Evolutionary conservation across 1,140 invertebrate species (phyloP), one percentile per base, ranked within the genome.

Genomic region (Tetramorium parvispinum): DNA sequence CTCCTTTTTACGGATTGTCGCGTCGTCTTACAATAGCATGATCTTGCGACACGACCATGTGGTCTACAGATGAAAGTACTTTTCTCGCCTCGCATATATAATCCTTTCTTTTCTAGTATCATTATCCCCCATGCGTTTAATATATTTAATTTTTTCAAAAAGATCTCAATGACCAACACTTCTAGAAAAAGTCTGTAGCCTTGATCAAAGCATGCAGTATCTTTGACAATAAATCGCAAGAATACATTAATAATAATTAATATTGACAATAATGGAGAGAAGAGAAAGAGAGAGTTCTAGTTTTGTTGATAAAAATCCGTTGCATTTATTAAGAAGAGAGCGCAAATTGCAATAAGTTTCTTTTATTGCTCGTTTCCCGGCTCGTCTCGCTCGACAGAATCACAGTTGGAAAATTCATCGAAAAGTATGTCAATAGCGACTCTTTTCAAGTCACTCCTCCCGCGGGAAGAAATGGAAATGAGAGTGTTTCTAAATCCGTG

Each of bases 1-100:
- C 37, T 57, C 40, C 49, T 73, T 83, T 75, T 83, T 57, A 59
- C n/a, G 37, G 79, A 57, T 82, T 83, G 79, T 83, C 79, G 37
- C 77, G 49, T 1, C 21, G 77, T 65, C 61, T 51, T n/a, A 13
- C 1, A 40, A 27, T 46, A 66, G 40, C 32, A 43, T 71, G 49
- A 68, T 79, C 63, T 32, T n/a, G 43, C 18, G 40, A n/a, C 24
- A 18, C 27, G 43, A 46, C 40, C 79, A 82, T 83, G 53, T 82
- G 68, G 24, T 40, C 6, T 32, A 21, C 40, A 73, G 79, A 82
- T 24, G 11, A 82, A 57, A 43, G 51, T 24, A n/a, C 5, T 55
- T 32, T 55, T 53, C 21, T 76, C 2, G n/a, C 18, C n/a, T 73
- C n/a, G 7, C 13, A 18, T 43, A 37, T 46, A 8, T 27, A 43